Conservation (phyloP, 2,888 invertebrate genomes). For the Troilus luridus region DNA sequence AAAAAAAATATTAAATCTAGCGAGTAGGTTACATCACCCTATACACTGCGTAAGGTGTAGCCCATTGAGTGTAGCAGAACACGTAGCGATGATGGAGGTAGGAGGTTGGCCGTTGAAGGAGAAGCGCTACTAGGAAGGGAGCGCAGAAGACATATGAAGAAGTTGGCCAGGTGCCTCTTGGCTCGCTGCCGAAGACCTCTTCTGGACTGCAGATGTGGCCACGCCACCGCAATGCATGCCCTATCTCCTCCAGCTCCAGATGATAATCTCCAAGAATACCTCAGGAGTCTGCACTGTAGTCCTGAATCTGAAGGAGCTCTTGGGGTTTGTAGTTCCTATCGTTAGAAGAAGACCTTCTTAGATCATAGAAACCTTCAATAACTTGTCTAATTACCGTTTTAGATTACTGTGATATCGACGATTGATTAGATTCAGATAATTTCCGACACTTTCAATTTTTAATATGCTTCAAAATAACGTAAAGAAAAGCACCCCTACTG, state of each 20-base stretch:
- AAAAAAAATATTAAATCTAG: background rate
- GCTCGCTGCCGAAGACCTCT: background rate
- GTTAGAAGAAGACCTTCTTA: no score
- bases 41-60: background rate
- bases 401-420: no score
- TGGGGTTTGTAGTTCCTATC: background rate
- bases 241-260: conserved; percentile 9
- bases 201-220: background rate
- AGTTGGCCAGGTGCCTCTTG: background rate
- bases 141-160: background rate
- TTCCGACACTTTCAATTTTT: no score
- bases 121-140: background rate
- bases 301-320: background rate
- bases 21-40: background rate
- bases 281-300: background rate
- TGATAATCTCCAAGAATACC: background rate
- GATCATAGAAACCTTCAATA: background rate
- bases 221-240: conserved; percentile 35
- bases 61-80: background rate
- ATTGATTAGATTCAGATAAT: no score
- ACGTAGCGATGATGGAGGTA: background rate
- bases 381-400: no score
- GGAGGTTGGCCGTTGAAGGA: background rate
- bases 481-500: no score
- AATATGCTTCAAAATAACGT: no score